Percentiles rank a stretch among this genome's conserved stretches.
Conservation (phyloP, 2,797 vertebrate genomes). For the Premnoplex brunnescens region DNA sequence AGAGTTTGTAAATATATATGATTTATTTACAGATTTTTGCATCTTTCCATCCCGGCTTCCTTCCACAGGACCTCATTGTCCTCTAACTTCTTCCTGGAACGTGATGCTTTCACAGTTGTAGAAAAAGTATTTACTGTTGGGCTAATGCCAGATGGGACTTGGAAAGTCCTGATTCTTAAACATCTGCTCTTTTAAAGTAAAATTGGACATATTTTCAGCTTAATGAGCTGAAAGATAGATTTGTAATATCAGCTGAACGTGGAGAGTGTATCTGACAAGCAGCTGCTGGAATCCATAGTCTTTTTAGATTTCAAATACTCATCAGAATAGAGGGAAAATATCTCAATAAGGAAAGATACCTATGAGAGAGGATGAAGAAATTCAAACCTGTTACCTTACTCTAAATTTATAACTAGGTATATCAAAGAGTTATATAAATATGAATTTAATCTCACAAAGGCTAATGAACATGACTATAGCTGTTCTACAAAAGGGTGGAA, state of each 20-base stretch:
- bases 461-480: neutral
- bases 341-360: neutral
- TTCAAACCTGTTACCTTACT: neutral
- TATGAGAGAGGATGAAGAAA: neutral
- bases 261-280: neutral
- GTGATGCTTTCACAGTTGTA: conserved; percentile 22
- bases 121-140: conserved; percentile 12
- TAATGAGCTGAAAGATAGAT: neutral
- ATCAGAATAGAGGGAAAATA: neutral
- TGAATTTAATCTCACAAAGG: neutral
- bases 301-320: neutral
- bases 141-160: conserved; percentile 8
- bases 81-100: conserved; percentile 6
- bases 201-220: neutral
- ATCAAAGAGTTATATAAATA: neutral
- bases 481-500: neutral
- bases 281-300: neutral
- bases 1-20: neutral
- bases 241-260: neutral
- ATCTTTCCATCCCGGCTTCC: neutral
- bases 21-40: neutral
- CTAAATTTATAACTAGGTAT: neutral
- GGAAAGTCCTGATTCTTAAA: neutral
- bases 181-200: conserved; percentile 57
- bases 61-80: conserved; percentile 10